Evolutionary conservation across 2,888 invertebrate species (phyloP).

Genomic region (Cheilosia vulpina): DNA sequence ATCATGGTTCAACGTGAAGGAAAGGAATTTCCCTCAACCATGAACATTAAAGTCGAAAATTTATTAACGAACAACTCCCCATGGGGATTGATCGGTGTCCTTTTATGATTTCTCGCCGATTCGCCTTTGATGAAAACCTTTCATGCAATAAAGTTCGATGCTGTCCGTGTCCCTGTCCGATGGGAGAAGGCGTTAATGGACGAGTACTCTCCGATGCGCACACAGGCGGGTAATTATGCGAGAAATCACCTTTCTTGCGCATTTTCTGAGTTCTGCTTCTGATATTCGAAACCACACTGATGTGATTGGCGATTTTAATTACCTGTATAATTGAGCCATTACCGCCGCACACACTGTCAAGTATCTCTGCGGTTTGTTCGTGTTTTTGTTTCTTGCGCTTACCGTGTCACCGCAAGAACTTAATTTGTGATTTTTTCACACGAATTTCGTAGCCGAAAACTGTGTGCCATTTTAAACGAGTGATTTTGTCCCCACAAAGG

Average conservation of each 20-base stretch:
- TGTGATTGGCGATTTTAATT: slow-evolving; percentile 71
- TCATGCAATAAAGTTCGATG: slow-evolving; percentile 24
- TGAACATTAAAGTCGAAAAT: slow-evolving; percentile 67
- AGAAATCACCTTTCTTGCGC: slow-evolving; percentile 49
- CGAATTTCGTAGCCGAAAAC: slow-evolving; percentile 80
- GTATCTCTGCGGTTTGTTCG: slow-evolving; percentile 10
- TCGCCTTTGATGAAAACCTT: slow-evolving; percentile 61
- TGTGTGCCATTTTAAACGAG: slow-evolving; percentile 51
- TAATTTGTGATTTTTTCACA: slow-evolving; percentile 80
- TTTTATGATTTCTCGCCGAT: slow-evolving; percentile 62
- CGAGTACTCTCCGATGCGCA: slow-evolving; percentile 36
- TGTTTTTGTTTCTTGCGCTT: slow-evolving; percentile 1
- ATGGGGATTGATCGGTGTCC: slow-evolving; percentile 62
- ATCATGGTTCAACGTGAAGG: slow-evolving; percentile 25
- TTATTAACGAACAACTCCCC: slow-evolving; percentile 70
- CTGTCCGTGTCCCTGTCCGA: not conserved
- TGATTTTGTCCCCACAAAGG: slow-evolving; percentile 37
- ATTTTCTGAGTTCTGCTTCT: slow-evolving; percentile 1
- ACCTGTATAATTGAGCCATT: slow-evolving; percentile 71
- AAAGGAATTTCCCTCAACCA: slow-evolving; percentile 56
- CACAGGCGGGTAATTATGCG: slow-evolving; percentile 59
- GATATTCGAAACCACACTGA: slow-evolving; percentile 65
- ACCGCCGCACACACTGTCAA: slow-evolving; percentile 35
- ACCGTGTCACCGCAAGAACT: slow-evolving; percentile 61
- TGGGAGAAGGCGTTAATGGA: slow-evolving; percentile 33